Base-by-base conservation (phyloP, 2,888 invertebrate genomes). In the Tenthredo notha region DNA sequence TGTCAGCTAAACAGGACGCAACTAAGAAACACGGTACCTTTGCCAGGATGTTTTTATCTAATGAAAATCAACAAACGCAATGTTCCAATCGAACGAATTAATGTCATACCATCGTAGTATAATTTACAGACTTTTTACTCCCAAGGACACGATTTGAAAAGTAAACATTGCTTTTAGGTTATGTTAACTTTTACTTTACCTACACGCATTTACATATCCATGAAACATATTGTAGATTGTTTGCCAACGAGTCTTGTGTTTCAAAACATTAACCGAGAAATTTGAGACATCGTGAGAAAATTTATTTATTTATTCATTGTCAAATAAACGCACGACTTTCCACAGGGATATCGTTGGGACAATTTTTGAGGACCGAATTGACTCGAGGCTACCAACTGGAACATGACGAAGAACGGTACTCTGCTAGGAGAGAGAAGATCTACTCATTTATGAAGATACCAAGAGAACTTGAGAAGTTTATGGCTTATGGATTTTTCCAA, bases 381-480 rank as follows among this genome's bases (percentile, higher is more conserved):
- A 98, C 98, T 7, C 95, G 99, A 89, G 98, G 98, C 21, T 99
- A 99, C 94, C 95, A 98, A 87, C 94, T 99, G 85, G 98, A 99
- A 94, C 97, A 99, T 92, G 99, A 99, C 91, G 98, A 99, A 92
- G 98, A 98, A 92, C 96, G 98, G 82, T 99, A 98, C 94, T 97
- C 98, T 37, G 98, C 98, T 2, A 96, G 99, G 88, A 95, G 99
- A 86, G 98, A 99, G 92, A 98, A 98, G 94, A 98, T 99, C 74
- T 99, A 99, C 93, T 98, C 98, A 0, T 99, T 99, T 92, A 97
- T 99, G 95, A 97, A 97, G 94, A 98, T 99, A 92, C 98, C 99
- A 2, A 95, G 97, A 90, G 98, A 99, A 94, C 95, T 98, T 61
- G 98, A 98, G 92, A 97, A 98, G 90, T 98, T 98, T 91, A 97